Evolutionary conservation across 2,888 invertebrate genomes (phyloP).

Genomic region (Thecocarcelia acutangulata): DNA sequence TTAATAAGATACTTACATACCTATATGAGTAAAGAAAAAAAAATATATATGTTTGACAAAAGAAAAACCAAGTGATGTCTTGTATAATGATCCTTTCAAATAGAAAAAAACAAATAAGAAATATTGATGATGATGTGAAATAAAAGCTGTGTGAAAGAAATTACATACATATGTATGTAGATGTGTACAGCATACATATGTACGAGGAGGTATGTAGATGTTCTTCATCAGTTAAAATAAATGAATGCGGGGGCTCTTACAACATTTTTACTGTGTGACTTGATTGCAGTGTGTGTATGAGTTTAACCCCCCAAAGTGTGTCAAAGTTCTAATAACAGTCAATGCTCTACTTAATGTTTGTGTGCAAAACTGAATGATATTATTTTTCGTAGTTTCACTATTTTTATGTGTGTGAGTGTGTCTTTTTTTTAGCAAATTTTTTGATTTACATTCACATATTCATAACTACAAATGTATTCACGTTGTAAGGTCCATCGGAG

Average conservation of each 20-base stretch:
- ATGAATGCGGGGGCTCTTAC: neutral
- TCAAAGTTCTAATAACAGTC: constrained; percentile 71
- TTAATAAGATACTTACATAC: no score
- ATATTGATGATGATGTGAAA: constrained; percentile 49
- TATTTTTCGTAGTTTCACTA: constrained; percentile 40
- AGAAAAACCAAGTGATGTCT: constrained; percentile 49
- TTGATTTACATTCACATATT: constrained; percentile 10
- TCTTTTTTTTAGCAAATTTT: constrained; percentile 4
- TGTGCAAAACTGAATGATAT: constrained; percentile 51
- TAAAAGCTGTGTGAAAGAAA: constrained; percentile 20
- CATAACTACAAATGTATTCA: no score
- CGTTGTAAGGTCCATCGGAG: constrained; percentile 27
- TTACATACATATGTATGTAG: neutral
- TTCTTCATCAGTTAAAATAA: constrained; percentile 35
- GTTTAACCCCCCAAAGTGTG: constrained; percentile 66
- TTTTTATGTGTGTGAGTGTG: no score
- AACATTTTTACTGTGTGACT: constrained; percentile 14
- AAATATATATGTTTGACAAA: constrained; percentile 46
- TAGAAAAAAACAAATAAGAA: neutral
- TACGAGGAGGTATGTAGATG: neutral
- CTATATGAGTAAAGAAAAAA: constrained; percentile 19
- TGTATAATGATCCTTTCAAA: constrained; percentile 16
- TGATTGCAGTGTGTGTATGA: constrained; percentile 28
- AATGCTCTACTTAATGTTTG: constrained; percentile 65
- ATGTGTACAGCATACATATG: neutral